phyloP scores from a whole-genome alignment of 2,797 vertebrate species.

The Lepus townsendii region DNA sequence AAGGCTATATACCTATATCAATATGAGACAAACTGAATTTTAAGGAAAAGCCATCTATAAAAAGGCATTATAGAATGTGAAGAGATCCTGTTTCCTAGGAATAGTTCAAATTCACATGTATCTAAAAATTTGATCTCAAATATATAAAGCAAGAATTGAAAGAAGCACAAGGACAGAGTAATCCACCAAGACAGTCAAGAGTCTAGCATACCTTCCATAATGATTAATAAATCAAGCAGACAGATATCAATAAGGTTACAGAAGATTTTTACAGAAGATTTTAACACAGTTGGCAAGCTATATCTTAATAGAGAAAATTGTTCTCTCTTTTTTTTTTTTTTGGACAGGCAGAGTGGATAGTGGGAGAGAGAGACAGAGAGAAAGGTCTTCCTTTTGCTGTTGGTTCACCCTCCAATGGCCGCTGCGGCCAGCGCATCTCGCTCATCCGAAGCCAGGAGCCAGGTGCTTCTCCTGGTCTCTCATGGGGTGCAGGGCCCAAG shows the following conservation, averaged over 20 bases:
- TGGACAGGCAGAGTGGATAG: no score
- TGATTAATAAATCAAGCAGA: not conserved
- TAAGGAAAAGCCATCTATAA: slow-evolving; percentile 19
- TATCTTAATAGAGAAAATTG: not conserved
- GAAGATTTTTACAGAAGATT: not conserved
- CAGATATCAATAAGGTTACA: not conserved
- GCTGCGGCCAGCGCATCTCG: no score
- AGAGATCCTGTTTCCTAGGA: not conserved
- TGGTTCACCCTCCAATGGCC: no score
- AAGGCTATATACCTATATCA: slow-evolving; percentile 1
- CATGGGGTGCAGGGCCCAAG: no score
- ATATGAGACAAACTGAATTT: slow-evolving; percentile 11
- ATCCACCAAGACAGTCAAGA: not conserved
- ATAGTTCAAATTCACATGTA: not conserved
- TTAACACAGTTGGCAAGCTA: not conserved
- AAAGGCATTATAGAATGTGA: not conserved
- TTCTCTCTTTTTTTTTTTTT: not conserved
- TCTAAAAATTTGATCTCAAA: not conserved
- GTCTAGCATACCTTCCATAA: not conserved
- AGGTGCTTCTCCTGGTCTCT: no score
- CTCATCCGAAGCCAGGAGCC: no score
- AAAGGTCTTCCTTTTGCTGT: no score
- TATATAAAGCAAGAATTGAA: slow-evolving; percentile 6
- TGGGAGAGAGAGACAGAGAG: no score
- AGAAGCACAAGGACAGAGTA: not conserved